A percentile compares a stretch with the other conserved stretches of the same genome.
Conservation (phyloP, 2,797 vertebrate species). For the Xenops minutus region DNA sequence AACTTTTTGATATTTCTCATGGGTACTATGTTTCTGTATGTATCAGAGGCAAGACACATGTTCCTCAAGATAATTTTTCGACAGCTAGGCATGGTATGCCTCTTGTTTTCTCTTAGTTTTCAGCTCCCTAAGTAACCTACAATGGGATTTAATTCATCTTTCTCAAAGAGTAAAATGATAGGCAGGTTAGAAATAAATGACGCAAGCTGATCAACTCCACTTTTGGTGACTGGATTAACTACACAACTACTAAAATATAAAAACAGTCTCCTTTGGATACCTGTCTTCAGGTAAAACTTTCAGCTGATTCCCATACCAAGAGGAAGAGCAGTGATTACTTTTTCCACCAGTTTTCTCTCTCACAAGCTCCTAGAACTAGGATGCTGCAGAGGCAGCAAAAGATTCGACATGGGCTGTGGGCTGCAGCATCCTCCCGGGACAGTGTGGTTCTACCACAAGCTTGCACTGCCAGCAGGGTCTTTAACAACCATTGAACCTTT, state of each 20-base stretch:
- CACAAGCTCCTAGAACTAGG: background rate
- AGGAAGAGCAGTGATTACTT: background rate
- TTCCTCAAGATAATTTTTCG: background rate
- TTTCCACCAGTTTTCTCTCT: background rate
- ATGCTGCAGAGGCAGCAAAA: background rate
- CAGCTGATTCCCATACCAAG: background rate
- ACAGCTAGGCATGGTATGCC: background rate
- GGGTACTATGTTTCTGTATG: background rate
- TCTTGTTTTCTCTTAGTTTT: background rate
- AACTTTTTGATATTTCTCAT: constrained; percentile 44
- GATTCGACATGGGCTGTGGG: background rate
- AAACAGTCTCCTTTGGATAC: background rate
- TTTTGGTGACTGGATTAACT: background rate
- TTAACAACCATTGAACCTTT: background rate
- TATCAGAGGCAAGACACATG: background rate
- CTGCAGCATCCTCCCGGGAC: background rate
- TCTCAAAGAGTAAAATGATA: background rate
- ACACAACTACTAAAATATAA: background rate
- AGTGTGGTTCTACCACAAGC: fast-evolving
- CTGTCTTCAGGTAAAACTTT: background rate
- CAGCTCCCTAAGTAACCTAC: background rate
- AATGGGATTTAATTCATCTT: constrained; percentile 19
- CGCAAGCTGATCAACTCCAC: background rate
- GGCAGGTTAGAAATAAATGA: background rate
- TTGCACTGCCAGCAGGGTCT: background rate